Conservation (phyloP, 2,888 invertebrate genomes). For the Lottia scabra region DNA sequence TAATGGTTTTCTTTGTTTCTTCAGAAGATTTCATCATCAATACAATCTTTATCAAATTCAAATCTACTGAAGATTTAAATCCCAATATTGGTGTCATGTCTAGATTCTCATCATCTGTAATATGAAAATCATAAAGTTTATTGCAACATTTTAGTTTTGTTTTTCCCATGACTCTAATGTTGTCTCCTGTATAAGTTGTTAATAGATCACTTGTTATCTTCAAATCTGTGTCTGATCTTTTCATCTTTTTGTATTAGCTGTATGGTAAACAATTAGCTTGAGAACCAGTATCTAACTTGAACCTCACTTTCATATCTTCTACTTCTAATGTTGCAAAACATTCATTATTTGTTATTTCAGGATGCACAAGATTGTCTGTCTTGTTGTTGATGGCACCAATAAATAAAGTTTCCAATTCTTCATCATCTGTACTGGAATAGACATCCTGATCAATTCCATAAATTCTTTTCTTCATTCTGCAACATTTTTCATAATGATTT, state of each 20-base stretch:
- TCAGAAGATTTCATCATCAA: constrained; percentile 13
- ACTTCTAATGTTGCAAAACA: not conserved
- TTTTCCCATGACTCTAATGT: not conserved
- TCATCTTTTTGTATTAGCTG: not conserved
- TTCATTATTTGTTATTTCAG: not conserved
- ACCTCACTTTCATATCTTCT: constrained; percentile 10
- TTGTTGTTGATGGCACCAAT: not conserved
- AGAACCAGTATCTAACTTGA: constrained; percentile 36
- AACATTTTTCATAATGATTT: too few species aligned
- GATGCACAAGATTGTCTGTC: not conserved
- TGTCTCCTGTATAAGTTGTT: not conserved
- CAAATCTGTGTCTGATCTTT: not conserved
- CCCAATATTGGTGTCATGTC: not conserved
- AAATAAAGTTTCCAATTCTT: not conserved
- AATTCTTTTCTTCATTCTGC: too few species aligned
- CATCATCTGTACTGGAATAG: too few species aligned
- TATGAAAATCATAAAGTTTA: not conserved
- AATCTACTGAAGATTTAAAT: too few species aligned
- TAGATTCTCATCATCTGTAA: constrained; percentile 14
- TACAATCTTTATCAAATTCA: too few species aligned
- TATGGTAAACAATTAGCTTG: constrained; percentile 20
- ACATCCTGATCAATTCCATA: too few species aligned
- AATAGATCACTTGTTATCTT: not conserved
- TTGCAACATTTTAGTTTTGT: not conserved
- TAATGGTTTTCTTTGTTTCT: constrained; percentile 9